Evolutionary conservation across 2,797 vertebrate genomes (phyloP), one percentile per base, ranked within the genome.

Genomic region (Onychomys leucogaster): DNA sequence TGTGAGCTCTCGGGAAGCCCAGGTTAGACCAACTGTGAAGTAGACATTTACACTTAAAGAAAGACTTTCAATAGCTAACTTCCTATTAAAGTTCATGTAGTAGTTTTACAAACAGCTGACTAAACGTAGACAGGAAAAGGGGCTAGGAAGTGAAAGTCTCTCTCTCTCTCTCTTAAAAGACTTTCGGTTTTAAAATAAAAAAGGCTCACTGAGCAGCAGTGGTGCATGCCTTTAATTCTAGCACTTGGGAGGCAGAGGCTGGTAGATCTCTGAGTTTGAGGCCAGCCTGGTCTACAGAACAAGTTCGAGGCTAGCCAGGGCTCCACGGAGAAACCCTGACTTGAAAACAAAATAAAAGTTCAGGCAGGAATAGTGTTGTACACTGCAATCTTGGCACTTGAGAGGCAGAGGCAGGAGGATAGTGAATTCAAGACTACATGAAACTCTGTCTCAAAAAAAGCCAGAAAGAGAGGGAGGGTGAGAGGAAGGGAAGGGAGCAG

Each of bases 1-100:
- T 10, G 25, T 25, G 52, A 92, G 78, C 11, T 17, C 71, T 34
- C 76, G 77, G 41, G 76, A 86, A 57, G 0, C 52, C 77, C 46
- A 84, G 46, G 34, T 55, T 29, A 55, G 9, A 59, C 34, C 34
- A 73, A 89, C 77, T 43, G 32, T 23, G 10, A 75, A 73, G 21
- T 6, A 69, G 32, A 77, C 67, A 10, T 55, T 61, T 94, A 88
- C 11, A 63, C 52, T 76, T 32, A 76, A 49, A 89, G 37, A 52
- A 55, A 87, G 29, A n/a, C 14, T 37, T 85, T 92, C 81, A 92
- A 85, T n/a, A 69, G 61, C 73, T 59, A 19, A 89, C 34, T 90
- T 92, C 41, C 86, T 89, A 82, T 73, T 46, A 93, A 89, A 76
- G 34, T 1, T 6, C 16, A 84, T 55, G 13, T 55, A 25, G 37